Evolutionary conservation across 2,888 invertebrate species (phyloP), one percentile per base, ranked within the genome.

Genomic region (Synergus gifuensis): DNA sequence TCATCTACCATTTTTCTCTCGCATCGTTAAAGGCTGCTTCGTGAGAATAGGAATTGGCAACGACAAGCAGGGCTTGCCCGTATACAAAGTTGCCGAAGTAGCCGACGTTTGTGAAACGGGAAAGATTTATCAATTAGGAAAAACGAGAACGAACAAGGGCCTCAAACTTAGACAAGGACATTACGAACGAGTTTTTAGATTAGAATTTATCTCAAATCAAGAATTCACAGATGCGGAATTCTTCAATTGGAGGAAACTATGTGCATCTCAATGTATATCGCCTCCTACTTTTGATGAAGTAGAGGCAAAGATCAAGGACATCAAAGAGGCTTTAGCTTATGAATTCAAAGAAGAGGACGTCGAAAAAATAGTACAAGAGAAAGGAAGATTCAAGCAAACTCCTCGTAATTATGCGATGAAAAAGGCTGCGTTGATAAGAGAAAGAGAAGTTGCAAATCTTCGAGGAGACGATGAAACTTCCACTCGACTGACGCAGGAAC

Each of bases 341-440:
- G 97, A 98, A 87, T 98, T 97, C 90, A 98, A 98, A 92, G 98
- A 99, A 91, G 97, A 97, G 89, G 99, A 99, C 86, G 95, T 99
- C 76, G 98, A 98, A 88, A 95, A 96, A 92, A 98, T 98, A 76
- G 96, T 98, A 11, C 95, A 95, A 76, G 98, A 99, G 90, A 99
- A 99, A 90, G 97, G 97, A 83, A 94, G 98, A 76, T 99, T 99
- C 92, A 96, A 98, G 85, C 96, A 97, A 62, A 96, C 96, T 85
- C 98, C 99, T 0, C 97, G 97, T 82, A 99, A 99, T 92, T 99
- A 98, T 92, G 99, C 99, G 0, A 97, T 99, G 96, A 97, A 96
- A 91, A 99, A 99, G 92, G 98, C 98, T 0, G 96, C 97, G 85
- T 93, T 99, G 1, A 96, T 99, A 96, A 98, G 99, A 89, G 96